These are phyloP conservation scores for Lophotriccus pileatus DNA, from an alignment of 2,797 vertebrate species.

Conservation along the genomic window DNA sequence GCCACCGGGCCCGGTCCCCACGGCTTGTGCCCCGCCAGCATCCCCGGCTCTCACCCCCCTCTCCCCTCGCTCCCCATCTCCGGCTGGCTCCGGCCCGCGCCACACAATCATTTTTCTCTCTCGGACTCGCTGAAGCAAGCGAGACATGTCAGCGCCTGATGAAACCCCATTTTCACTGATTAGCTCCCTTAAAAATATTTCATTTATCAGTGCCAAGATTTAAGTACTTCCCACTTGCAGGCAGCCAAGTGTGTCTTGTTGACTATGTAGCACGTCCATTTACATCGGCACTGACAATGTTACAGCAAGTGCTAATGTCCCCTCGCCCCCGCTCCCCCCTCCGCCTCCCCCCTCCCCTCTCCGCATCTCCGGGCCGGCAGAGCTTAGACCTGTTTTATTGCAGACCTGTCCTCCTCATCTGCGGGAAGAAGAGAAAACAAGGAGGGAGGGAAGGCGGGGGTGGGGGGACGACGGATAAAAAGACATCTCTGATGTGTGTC, in stretches of 20 bases:
- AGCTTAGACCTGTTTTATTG: constrained; percentile 84
- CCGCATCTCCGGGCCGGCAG: constrained; percentile 7
- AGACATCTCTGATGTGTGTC: constrained; percentile 46
- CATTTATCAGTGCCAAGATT: constrained; percentile 94
- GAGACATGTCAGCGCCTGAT: constrained; percentile 89
- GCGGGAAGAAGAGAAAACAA: constrained; percentile 68
- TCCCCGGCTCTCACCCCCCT: not conserved
- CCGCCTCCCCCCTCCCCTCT: constrained; percentile 37
- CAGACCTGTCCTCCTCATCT: constrained; percentile 86
- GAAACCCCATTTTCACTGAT: constrained; percentile 96
- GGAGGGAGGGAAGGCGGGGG: not conserved
- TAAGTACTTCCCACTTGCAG: constrained; percentile 77
- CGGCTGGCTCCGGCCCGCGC: constrained; percentile 54
- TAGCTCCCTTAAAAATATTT: constrained; percentile 96
- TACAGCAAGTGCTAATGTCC: constrained; percentile 83
- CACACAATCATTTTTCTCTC: constrained; percentile 87
- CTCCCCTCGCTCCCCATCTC: not conserved
- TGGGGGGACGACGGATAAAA: constrained; percentile 26
- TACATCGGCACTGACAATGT: constrained; percentile 88
- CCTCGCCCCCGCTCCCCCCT: constrained; percentile 52
- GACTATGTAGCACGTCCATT: constrained; percentile 92
- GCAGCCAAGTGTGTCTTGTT: constrained; percentile 88
- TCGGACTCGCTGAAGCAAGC: constrained; percentile 84
- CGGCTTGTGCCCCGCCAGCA: accelerated
- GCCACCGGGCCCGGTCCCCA: not conserved